A percentile compares a stretch with the other conserved stretches of the same genome.
Evolutionary conservation across 2,888 invertebrate genomes (phyloP).

Genomic region (Caenorhabditis panamensis): DNA sequence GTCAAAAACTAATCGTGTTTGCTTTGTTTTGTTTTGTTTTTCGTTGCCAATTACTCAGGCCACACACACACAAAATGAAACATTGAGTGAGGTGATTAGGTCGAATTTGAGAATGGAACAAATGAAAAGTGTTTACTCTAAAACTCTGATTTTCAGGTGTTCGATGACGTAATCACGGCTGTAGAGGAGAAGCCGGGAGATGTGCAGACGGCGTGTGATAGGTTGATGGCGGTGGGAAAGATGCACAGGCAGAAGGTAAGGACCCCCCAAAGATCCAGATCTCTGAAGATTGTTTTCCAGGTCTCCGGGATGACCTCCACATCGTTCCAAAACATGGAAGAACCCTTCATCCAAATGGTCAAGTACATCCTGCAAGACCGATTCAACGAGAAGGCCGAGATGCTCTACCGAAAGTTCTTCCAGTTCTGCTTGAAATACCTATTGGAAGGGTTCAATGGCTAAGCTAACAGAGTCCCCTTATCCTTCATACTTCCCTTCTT

Average conservation of each 20-base stretch:
- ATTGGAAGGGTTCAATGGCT: slow-evolving; percentile 79
- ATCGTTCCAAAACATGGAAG: slow-evolving; percentile 82
- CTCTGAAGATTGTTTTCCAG: slow-evolving; percentile 68
- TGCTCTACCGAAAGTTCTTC: slow-evolving; percentile 80
- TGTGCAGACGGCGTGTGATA: slow-evolving; percentile 75
- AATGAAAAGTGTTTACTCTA: too few relatives aligned
- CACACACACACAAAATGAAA: too few relatives aligned
- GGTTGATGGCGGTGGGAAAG: slow-evolving; percentile 77
- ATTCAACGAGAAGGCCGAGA: slow-evolving; percentile 82
- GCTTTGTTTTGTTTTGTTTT: too few relatives aligned
- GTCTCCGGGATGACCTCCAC: slow-evolving; percentile 73
- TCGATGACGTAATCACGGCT: slow-evolving; percentile 79
- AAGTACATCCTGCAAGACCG: slow-evolving; percentile 80
- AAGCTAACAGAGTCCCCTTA: not conserved
- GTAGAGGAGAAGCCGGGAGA: slow-evolving; percentile 80
- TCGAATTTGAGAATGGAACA: too few relatives aligned
- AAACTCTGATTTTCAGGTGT: slow-evolving; percentile 69
- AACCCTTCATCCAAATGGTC: slow-evolving; percentile 82
- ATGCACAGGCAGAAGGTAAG: slow-evolving; percentile 78
- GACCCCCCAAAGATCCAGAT: too few relatives aligned
- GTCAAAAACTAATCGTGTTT: not conserved
- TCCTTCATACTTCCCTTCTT: slow-evolving; percentile 1
- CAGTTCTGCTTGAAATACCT: slow-evolving; percentile 81
- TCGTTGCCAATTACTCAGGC: too few relatives aligned
- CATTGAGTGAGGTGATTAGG: too few relatives aligned